Conservation (phyloP, 2,113 vertebrate species). For the Hyla sarda region DNA sequence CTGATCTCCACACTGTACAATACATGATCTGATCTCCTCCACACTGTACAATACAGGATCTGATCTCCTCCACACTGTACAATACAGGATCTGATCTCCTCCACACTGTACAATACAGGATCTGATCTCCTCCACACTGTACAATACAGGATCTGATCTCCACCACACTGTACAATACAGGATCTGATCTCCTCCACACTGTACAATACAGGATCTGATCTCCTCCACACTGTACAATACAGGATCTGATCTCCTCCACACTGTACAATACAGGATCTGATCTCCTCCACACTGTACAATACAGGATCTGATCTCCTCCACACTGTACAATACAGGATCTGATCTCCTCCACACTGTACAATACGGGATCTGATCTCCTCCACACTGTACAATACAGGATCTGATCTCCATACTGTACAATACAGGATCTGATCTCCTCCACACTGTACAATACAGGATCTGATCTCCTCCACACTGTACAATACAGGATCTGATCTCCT, state of each 20-base stretch:
- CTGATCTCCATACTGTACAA: neutral
- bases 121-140: neutral
- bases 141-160: neutral
- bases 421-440: neutral
- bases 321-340: neutral
- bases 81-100: neutral
- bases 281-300: neutral
- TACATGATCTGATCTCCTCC: too few relatives aligned
- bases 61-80: neutral
- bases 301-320: neutral
- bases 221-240: neutral
- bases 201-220: neutral
- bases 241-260: neutral
- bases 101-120: neutral
- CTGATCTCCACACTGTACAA: neutral
- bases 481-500: neutral
- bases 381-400: constrained; percentile 5
- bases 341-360: too few relatives aligned
- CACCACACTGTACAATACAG: neutral
- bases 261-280: constrained; percentile 19
- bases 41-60: neutral
- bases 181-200: neutral
- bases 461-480: constrained; percentile 6
- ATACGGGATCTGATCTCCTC: neutral
- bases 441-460: constrained; percentile 14